phyloP scores from a whole-genome alignment of 2,797 vertebrate species.

The Tapera naevia region DNA sequence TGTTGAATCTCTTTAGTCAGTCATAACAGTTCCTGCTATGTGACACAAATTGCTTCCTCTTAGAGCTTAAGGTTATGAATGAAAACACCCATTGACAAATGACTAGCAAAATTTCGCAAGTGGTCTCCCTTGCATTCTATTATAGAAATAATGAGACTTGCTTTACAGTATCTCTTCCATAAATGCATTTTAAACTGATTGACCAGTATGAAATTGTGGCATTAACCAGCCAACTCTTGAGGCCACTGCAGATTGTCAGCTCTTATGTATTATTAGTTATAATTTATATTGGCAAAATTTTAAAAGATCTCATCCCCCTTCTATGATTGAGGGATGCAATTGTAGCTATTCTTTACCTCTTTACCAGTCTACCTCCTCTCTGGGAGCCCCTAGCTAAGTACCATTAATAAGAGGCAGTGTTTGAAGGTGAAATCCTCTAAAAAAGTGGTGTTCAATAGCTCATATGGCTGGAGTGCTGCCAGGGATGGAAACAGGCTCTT shows the following conservation, averaged over 20 bases:
- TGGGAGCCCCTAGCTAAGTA: too few species aligned
- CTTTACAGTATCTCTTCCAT: not conserved
- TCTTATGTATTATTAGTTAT: not conserved
- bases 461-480: too few species aligned
- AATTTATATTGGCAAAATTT: not conserved
- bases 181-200: not conserved
- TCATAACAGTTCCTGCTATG: not conserved
- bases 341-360: too few species aligned
- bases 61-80: not conserved
- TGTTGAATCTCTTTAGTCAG: not conserved
- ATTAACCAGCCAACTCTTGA: not conserved
- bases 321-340: not conserved
- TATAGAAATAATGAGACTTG: not conserved
- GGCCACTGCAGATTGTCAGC: not conserved
- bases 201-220: not conserved
- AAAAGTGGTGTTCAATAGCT: not conserved
- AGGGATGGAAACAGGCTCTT: too few species aligned
- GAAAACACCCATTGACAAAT: not conserved
- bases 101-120: not conserved
- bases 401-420: not conserved
- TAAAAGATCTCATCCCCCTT: not conserved
- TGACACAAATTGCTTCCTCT: not conserved
- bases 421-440: not conserved
- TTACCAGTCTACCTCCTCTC: too few species aligned
- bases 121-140: not conserved